Conservation (phyloP, 23 tunicate species). For the Styela clava region DNA sequence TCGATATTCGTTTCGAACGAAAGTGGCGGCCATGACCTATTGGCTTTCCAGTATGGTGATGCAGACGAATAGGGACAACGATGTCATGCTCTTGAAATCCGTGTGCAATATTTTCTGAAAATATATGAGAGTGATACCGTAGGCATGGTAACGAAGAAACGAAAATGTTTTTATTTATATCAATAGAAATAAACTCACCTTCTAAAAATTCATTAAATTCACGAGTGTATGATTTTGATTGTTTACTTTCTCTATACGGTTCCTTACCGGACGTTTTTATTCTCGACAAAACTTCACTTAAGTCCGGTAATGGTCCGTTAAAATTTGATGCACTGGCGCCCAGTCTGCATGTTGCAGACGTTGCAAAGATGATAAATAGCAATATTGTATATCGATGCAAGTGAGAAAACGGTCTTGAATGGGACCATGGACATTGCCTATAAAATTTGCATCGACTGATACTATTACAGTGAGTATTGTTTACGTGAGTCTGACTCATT, state of each 20-base stretch:
- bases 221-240: neutral
- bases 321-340: neutral
- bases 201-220: neutral
- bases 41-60: constrained; percentile 79
- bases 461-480: neutral
- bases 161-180: too few relatives aligned
- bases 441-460: neutral
- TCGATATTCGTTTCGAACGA: constrained; percentile 32
- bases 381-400: neutral
- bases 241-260: neutral
- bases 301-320: neutral
- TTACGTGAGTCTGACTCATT: too few relatives aligned
- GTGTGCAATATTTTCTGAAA: constrained; percentile 58
- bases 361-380: neutral
- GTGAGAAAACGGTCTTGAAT: neutral
- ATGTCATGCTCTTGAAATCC: constrained; percentile 71
- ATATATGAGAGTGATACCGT: neutral
- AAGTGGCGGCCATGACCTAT: constrained; percentile 83
- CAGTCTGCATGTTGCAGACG: neutral
- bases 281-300: neutral
- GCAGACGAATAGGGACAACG: constrained; percentile 68
- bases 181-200: too few relatives aligned
- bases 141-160: too few relatives aligned
- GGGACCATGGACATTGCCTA: neutral
- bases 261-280: neutral